These are phyloP conservation scores for Hydraecia micacea DNA, from an alignment of 2,888 invertebrate species.

Conservation along the genomic window DNA sequence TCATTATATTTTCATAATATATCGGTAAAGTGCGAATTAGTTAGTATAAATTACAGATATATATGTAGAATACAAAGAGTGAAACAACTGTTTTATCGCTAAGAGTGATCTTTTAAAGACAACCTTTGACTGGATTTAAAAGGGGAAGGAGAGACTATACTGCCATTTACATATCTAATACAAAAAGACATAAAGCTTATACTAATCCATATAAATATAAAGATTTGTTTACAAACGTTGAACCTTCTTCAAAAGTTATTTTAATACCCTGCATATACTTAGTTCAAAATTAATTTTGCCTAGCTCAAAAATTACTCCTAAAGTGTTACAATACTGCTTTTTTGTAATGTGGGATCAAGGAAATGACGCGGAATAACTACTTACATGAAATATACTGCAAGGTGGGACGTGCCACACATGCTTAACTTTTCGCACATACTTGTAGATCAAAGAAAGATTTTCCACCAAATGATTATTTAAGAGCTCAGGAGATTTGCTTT, in stretches of 20 bases:
- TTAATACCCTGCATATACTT: slow-evolving; percentile 30
- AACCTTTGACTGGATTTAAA: not conserved
- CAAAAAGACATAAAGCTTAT: too few species aligned
- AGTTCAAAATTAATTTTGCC: slow-evolving; percentile 49
- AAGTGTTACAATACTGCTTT: slow-evolving; percentile 38
- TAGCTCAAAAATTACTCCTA: slow-evolving; percentile 7
- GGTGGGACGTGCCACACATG: slow-evolving; percentile 3
- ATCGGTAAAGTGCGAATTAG: slow-evolving; percentile 16
- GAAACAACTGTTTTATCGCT: not conserved
- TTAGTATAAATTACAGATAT: too few species aligned
- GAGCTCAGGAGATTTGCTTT: slow-evolving; percentile 9
- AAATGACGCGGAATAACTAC: slow-evolving; percentile 27
- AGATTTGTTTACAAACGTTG: slow-evolving; percentile 32
- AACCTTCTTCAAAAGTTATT: slow-evolving; percentile 28
- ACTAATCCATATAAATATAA: not conserved
- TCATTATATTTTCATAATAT: slow-evolving; percentile 1
- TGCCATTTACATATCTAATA: not conserved
- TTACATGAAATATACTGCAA: slow-evolving; percentile 11
- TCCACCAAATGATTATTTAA: slow-evolving; percentile 29
- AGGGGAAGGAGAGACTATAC: not conserved
- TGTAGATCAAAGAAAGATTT: slow-evolving; percentile 35
- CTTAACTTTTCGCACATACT: slow-evolving; percentile 24
- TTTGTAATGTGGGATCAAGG: slow-evolving; percentile 37
- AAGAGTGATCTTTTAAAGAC: not conserved
- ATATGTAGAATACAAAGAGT: not conserved